phyloP scores from a whole-genome alignment of 2,113 vertebrate species.

The Mastomys coucha region DNA sequence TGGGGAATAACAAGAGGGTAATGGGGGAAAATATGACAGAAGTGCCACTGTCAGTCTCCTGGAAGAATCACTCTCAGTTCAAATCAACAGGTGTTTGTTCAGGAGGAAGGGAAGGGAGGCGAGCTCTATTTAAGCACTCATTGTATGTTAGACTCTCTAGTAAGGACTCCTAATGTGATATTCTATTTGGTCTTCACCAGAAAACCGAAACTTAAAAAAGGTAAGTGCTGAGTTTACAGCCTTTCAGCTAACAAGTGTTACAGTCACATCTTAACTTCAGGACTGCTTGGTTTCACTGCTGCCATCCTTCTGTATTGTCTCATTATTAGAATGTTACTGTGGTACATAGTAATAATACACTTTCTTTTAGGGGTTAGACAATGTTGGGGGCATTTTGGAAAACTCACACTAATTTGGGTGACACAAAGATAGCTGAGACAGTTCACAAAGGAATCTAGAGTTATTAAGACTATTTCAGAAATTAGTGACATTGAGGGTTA shows the following conservation, averaged over 20 bases:
- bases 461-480: conserved; percentile 29
- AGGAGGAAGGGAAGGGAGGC: neutral
- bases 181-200: neutral
- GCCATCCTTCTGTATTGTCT: neutral
- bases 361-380: neutral
- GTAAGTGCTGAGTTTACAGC: conserved; percentile 9
- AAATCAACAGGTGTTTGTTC: conserved; percentile 71
- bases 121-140: neutral
- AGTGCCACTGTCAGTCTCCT: neutral
- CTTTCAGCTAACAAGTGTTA: conserved; percentile 2
- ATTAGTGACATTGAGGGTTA: conserved; percentile 16
- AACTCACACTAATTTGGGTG: neutral
- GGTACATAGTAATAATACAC: neutral
- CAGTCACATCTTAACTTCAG: neutral
- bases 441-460: conserved; percentile 51
- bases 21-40: neutral
- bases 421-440: conserved; percentile 10
- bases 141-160: neutral
- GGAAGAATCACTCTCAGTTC: conserved; percentile 20
- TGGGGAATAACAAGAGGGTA: neutral
- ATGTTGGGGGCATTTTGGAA: neutral
- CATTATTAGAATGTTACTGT: neutral
- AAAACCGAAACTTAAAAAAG: conserved; percentile 15
- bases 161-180: neutral
- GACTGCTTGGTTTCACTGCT: neutral